Base-by-base conservation (phyloP, 1,140 invertebrate species). In the Zaprionus gabonicus region DNA sequence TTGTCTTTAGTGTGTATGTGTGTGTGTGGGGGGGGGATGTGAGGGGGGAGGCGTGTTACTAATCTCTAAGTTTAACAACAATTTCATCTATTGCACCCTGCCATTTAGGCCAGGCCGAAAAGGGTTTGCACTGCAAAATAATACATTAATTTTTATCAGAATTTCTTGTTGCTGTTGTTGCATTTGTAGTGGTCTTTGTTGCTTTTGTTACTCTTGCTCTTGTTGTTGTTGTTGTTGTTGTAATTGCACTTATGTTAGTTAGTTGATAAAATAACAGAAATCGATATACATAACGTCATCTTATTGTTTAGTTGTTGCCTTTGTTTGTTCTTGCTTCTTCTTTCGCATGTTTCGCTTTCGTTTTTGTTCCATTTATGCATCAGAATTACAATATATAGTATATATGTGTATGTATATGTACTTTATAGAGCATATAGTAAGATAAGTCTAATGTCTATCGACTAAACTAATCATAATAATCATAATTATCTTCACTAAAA, bases 241-340 rank as follows among this genome's bases (percentile, higher is more conserved):
- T 85, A 85, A 87, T 85, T 85, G 82, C 82, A 85, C 83, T 85
- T 85, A 82, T 80, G 82, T 66, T 57, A 66, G 34, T 15, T 65
- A 65, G 25, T 56, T 66, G 31, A 49, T 57, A 65, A 49, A 28
- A 71, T 28, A 65, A 58, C 44, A 71, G 25, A 56, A 53, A 55
- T 25, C 46, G 46, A 46, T 46, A 46, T 46, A 46, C 9, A 46
- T 46, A 64, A 64, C 44, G 34, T 64, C 49, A 49, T 49, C 36
- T 34, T 68, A 73, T 78, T 63, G 80, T 71, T 46, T 86, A 81
- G 57, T 62, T 66, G 51, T 64, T 49, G 62, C 23, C 17, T 23
- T 62, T 62, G 57, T 59, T 67, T 56, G 38, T 51, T 46, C 13
- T 62, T 31, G 34, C 23, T 31, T 31, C 28, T 31, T 31, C 7